Conservation (phyloP, 2,797 vertebrate species). For the Ataeniobius toweri region DNA sequence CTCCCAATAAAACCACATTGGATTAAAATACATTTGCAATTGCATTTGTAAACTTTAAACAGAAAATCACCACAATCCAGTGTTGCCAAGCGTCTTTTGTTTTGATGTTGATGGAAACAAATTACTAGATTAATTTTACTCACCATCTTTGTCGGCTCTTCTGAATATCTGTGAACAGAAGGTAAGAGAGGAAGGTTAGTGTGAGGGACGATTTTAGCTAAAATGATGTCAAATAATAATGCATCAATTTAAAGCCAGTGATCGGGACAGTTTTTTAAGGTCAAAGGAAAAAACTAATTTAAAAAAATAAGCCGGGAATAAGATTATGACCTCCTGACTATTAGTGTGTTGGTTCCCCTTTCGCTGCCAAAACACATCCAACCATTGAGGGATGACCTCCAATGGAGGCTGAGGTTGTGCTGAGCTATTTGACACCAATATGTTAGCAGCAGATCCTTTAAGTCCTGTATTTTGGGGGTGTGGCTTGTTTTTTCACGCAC, state of each 20-base stretch:
- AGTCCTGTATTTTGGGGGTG: too few relatives aligned
- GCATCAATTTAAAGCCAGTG: background rate
- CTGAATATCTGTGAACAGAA: slow-evolving; percentile 75
- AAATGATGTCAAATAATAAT: background rate
- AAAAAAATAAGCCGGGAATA: too few relatives aligned
- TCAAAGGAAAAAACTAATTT: too few relatives aligned
- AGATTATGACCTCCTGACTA: background rate
- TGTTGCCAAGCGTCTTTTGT: background rate
- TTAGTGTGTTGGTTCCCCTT: background rate
- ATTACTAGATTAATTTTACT: slow-evolving; percentile 39
- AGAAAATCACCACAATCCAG: background rate
- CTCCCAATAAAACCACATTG: too few relatives aligned
- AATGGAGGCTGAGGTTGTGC: background rate
- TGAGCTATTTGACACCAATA: background rate
- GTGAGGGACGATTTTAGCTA: background rate
- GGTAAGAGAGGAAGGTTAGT: slow-evolving; percentile 17
- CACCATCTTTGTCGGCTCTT: slow-evolving; percentile 79
- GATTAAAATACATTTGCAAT: background rate
- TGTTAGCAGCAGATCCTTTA: background rate
- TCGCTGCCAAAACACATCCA: background rate
- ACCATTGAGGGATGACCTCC: background rate
- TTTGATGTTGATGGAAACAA: too few relatives aligned
- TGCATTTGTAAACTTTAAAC: background rate
- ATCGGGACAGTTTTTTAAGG: background rate
- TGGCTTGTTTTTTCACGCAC: too few relatives aligned